Evolutionary conservation across 1,140 invertebrate species (phyloP).

Genomic region (Bombus huntii): DNA sequence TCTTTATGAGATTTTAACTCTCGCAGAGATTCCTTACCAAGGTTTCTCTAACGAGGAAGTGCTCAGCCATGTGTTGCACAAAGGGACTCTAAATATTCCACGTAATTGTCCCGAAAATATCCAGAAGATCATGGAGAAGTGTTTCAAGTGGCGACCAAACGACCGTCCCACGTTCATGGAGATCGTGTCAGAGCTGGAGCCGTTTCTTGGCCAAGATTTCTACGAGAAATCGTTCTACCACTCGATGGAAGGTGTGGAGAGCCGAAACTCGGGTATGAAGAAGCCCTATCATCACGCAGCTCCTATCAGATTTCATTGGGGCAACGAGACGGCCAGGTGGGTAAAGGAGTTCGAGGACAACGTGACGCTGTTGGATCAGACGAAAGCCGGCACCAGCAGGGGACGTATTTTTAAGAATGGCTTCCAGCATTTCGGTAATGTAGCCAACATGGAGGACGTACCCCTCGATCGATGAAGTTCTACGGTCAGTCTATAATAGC

Average conservation of each 20-base stretch:
- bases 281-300: slow-evolving; percentile 74
- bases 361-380: slow-evolving; percentile 74
- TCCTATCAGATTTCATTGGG: slow-evolving; percentile 74
- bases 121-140: slow-evolving; percentile 80
- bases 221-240: slow-evolving; percentile 83
- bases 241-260: slow-evolving; percentile 78
- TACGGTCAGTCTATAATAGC: not conserved
- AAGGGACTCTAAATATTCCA: slow-evolving; percentile 86
- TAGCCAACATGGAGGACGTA: slow-evolving; percentile 69
- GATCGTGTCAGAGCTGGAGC: slow-evolving; percentile 81
- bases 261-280: slow-evolving; percentile 70
- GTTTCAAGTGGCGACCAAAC: slow-evolving; percentile 81
- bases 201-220: slow-evolving; percentile 79
- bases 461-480: slow-evolving; percentile 71
- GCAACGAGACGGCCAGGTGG: slow-evolving; percentile 75
- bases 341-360: slow-evolving; percentile 77
- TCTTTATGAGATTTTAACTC: slow-evolving; percentile 90
- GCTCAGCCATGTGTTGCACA: slow-evolving; percentile 86
- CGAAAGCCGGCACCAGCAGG: slow-evolving; percentile 69
- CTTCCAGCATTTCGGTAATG: slow-evolving; percentile 73
- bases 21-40: slow-evolving; percentile 90
- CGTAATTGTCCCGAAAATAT: slow-evolving; percentile 79
- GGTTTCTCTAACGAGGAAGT: slow-evolving; percentile 85
- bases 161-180: slow-evolving; percentile 80
- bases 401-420: slow-evolving; percentile 76